Evolutionary conservation across 2,797 vertebrate genomes (phyloP).

Genomic region (Acipenser ruthenus): DNA sequence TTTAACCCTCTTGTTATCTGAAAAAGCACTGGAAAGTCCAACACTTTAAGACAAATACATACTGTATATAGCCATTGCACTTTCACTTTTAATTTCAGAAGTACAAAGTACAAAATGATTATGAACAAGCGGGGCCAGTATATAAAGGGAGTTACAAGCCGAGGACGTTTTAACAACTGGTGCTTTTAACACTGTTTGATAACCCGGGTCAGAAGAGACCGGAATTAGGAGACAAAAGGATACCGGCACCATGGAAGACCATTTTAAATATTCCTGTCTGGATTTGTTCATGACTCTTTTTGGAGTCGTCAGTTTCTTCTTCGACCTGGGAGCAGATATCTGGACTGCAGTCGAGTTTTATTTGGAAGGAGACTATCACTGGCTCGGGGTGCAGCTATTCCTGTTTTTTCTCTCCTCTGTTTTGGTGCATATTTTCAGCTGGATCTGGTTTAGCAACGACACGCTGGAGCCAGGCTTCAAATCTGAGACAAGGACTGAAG

Average conservation of each 20-base stretch:
- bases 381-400: conserved; percentile 37
- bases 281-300: conserved; percentile 28
- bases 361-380: conserved; percentile 21
- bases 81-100: too few species aligned
- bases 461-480: not conserved
- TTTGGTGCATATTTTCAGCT: conserved; percentile 50
- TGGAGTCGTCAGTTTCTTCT: conserved; percentile 26
- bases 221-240: not conserved
- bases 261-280: not conserved
- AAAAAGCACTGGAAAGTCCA: too few species aligned
- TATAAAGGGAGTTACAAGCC: too few species aligned
- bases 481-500: conserved; percentile 26
- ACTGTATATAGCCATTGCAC: too few species aligned
- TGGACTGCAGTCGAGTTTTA: conserved; percentile 33
- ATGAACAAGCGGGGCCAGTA: too few species aligned
- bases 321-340: conserved; percentile 41
- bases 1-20: too few species aligned
- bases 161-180: not conserved
- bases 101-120: too few species aligned
- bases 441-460: conserved; percentile 47
- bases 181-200: not conserved
- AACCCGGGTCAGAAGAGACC: not conserved
- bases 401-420: conserved; percentile 47
- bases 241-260: conserved; percentile 18
- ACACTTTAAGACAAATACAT: too few species aligned